Conservation (phyloP, 2,113 vertebrate genomes). For the Machaerirhynchus nigripectus region DNA sequence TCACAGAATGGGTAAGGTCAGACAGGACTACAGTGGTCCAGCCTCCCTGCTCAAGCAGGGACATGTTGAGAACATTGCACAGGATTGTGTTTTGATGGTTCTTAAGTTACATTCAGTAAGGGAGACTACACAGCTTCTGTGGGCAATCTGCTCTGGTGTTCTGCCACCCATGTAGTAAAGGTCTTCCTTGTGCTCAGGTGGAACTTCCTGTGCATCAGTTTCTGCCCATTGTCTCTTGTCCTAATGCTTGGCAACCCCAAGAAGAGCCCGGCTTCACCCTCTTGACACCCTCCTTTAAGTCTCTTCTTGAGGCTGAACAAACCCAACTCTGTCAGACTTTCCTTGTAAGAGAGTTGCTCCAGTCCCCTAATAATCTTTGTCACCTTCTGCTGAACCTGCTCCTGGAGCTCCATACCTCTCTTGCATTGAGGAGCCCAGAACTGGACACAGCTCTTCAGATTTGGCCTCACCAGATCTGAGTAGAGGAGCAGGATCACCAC, state of each 20-base stretch:
- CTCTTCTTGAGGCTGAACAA: not conserved
- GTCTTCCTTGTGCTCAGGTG: not conserved
- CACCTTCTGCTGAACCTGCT: not conserved
- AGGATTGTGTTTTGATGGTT: not conserved
- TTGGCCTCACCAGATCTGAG: not conserved
- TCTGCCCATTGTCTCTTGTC: not conserved
- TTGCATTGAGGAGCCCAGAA: not conserved
- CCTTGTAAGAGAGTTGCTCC: fast-evolving
- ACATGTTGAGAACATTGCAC: not conserved
- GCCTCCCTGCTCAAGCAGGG: not conserved
- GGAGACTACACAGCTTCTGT: not conserved
- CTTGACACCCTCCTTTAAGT: too few species aligned
- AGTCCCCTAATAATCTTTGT: not conserved
- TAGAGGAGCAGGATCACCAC: too few species aligned
- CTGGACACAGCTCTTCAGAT: not conserved
- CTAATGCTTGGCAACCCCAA: not conserved
- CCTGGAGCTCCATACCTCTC: not conserved
- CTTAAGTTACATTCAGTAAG: not conserved
- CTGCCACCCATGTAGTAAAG: fast-evolving
- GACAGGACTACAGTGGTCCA: too few species aligned
- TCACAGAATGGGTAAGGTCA: not conserved
- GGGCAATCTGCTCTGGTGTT: too few species aligned
- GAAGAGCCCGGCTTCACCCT: not conserved
- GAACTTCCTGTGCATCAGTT: not conserved
- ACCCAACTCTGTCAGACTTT: not conserved